Conservation (phyloP, 2,113 vertebrate species). For the Podocnemis expansa region DNA sequence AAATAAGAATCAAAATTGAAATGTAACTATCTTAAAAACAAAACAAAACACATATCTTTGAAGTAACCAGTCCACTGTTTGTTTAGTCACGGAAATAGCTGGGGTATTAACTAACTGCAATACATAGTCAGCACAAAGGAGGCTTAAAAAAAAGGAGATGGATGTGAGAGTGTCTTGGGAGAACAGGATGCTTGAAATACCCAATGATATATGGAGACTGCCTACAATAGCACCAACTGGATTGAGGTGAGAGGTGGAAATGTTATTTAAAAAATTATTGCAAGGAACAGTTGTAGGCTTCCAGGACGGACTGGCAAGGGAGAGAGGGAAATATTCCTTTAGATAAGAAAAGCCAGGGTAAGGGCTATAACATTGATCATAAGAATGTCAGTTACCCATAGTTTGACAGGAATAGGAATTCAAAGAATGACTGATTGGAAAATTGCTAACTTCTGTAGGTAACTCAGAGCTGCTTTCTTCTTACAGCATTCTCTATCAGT, state of each 20-base stretch:
- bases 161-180: neutral
- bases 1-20: constrained; percentile 46
- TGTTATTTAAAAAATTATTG: neutral
- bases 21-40: constrained; percentile 44
- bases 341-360: constrained; percentile 2
- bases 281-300: constrained; percentile 5
- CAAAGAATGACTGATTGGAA: fast-evolving
- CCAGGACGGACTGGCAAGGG: constrained; percentile 3
- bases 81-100: constrained; percentile 60
- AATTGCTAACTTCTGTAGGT: fast-evolving
- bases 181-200: constrained; percentile 54
- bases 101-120: constrained; percentile 56
- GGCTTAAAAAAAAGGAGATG: constrained; percentile 13
- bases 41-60: neutral
- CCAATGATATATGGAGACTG: constrained; percentile 37
- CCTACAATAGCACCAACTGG: constrained; percentile 21
- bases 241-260: constrained; percentile 38
- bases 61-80: neutral
- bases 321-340: neutral
- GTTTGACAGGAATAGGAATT: neutral
- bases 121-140: constrained; percentile 51
- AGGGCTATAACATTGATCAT: fast-evolving
- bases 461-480: neutral
- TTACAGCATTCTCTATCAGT: fast-evolving
- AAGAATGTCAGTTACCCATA: constrained; percentile 8